Conservation (phyloP, 2,888 invertebrate species). For the Nebria salina region DNA sequence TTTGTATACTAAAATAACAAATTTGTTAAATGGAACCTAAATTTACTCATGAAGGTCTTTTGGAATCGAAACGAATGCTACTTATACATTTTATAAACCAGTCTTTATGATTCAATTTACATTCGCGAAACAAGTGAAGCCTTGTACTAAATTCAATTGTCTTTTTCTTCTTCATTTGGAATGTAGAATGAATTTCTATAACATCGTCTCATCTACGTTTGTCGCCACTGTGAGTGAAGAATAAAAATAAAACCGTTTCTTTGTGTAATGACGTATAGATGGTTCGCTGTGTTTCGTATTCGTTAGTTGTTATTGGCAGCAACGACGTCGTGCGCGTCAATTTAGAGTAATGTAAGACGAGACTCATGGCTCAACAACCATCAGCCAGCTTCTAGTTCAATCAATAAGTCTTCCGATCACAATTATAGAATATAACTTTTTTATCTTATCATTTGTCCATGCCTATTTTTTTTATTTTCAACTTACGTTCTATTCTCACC, state of each 20-base stretch:
- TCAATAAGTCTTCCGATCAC: conserved; percentile 14
- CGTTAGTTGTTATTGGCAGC: conserved; percentile 9
- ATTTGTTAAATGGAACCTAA: no score
- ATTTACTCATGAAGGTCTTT: no score
- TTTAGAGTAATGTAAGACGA: conserved; percentile 4
- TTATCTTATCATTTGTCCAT: background rate
- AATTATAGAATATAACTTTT: conserved; percentile 10
- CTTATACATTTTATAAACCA: no score
- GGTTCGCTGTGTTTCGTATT: conserved; percentile 1
- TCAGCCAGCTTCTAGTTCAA: background rate
- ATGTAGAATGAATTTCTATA: background rate
- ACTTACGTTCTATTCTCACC: no score
- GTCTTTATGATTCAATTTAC: no score
- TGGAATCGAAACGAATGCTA: no score
- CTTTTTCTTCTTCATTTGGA: background rate
- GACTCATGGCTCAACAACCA: background rate
- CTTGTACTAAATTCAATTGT: no score
- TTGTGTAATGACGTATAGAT: conserved; percentile 5
- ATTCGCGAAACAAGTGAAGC: no score
- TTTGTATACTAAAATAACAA: no score
- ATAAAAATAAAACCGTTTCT: conserved; percentile 16
- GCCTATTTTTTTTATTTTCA: background rate
- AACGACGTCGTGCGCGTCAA: background rate
- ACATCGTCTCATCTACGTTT: background rate
- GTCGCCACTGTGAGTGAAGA: background rate